Conservation (phyloP, 2,888 invertebrate species). For the Pachycephus smyrnensis region DNA sequence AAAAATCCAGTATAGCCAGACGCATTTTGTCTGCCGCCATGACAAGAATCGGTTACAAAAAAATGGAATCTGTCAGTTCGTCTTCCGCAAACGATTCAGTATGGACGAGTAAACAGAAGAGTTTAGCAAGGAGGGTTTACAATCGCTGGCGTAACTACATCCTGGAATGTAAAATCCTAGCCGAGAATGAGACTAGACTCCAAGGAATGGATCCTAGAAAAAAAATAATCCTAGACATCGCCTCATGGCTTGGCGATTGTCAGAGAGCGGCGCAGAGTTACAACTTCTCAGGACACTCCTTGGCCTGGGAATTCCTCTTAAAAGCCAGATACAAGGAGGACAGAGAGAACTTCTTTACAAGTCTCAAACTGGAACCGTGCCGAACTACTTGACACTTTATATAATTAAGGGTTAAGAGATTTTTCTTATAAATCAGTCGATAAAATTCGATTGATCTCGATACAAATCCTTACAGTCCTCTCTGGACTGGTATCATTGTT, state of each 20-base stretch:
- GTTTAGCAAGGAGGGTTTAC: slow-evolving; percentile 40
- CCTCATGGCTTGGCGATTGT: slow-evolving; percentile 61
- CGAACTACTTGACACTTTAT: neutral
- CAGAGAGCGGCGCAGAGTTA: slow-evolving; percentile 67
- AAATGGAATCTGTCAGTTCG: neutral
- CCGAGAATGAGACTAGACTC: slow-evolving; percentile 27
- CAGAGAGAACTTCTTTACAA: slow-evolving; percentile 68
- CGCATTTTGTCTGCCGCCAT: slow-evolving; percentile 31
- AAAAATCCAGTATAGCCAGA: slow-evolving; percentile 17
- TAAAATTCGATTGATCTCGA: neutral
- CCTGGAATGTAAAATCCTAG: slow-evolving; percentile 29
- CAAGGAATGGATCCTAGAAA: slow-evolving; percentile 51
- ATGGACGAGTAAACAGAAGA: slow-evolving; percentile 33
- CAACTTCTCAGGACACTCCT: slow-evolving; percentile 63
- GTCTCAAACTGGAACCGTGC: slow-evolving; percentile 59
- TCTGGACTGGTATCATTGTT: neutral
- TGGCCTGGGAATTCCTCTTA: slow-evolving; percentile 68
- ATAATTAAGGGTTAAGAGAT: neutral
- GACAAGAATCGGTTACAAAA: slow-evolving; percentile 24
- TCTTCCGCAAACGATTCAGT: slow-evolving; percentile 8
- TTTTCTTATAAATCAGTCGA: neutral
- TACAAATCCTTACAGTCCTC: neutral
- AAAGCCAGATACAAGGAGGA: slow-evolving; percentile 70
- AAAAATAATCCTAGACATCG: slow-evolving; percentile 56
- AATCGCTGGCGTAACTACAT: slow-evolving; percentile 43